Evolutionary conservation across 2,797 vertebrate genomes (phyloP).

Genomic region (Coracias cyanogaster): DNA sequence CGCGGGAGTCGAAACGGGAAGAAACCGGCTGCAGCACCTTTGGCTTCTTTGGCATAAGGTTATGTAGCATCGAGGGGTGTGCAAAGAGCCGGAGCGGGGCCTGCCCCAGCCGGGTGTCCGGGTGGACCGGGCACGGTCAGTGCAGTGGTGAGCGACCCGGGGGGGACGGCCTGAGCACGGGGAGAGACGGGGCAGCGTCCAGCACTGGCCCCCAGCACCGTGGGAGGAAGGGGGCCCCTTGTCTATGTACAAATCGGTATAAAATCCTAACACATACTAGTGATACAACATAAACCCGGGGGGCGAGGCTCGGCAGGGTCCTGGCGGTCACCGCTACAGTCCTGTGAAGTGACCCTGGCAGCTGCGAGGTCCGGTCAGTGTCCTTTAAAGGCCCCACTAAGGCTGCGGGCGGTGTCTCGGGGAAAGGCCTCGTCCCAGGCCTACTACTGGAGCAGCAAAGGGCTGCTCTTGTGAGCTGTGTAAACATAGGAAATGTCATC

Average conservation of each 20-base stretch:
- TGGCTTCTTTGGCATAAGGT: not conserved
- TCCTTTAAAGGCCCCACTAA: not conserved
- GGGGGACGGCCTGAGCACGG: not conserved
- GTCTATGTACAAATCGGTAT: not conserved
- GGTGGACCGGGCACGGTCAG: not conserved
- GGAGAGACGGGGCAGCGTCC: conserved; percentile 30
- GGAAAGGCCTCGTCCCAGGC: not conserved
- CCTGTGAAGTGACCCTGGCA: not conserved
- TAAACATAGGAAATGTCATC: not conserved
- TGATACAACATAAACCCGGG: not conserved
- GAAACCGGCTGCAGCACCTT: accelerated
- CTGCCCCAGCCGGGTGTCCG: not conserved
- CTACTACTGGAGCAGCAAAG: not conserved
- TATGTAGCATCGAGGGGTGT: not conserved
- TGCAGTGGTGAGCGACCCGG: not conserved
- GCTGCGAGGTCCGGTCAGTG: not conserved
- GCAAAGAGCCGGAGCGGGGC: not conserved
- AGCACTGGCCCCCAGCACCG: conserved; percentile 44
- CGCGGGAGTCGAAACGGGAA: not conserved
- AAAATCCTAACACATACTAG: not conserved
- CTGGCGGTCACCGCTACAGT: not conserved
- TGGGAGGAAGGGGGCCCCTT: not conserved
- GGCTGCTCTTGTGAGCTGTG: not conserved
- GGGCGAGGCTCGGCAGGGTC: not conserved
- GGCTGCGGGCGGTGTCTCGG: not conserved